These are phyloP conservation scores for Eulithis prunata DNA, from an alignment of 2,888 invertebrate species.

Conservation along the genomic window DNA sequence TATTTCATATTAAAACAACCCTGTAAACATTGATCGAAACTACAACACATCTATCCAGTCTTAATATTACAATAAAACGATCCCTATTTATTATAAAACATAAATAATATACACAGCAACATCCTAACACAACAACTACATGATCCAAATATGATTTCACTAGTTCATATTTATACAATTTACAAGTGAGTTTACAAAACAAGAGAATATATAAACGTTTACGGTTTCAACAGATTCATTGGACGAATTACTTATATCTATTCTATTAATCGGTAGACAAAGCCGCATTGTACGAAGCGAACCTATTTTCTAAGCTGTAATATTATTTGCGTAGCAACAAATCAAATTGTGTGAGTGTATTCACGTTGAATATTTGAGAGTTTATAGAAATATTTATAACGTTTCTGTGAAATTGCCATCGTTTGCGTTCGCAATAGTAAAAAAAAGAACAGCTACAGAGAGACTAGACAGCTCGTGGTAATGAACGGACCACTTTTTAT, in stretches of 20 bases:
- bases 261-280: too few species aligned
- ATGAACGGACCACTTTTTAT: conserved; percentile 3
- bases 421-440: neutral
- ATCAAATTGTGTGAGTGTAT: too few species aligned
- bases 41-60: conserved; percentile 45
- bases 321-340: too few species aligned
- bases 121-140: conserved; percentile 31
- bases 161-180: neutral
- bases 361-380: too few species aligned
- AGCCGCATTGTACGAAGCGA: too few species aligned
- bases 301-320: too few species aligned
- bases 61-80: conserved; percentile 52
- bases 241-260: neutral
- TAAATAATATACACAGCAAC: conserved; percentile 47
- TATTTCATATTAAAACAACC: conserved; percentile 9
- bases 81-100: conserved; percentile 35
- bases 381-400: neutral
- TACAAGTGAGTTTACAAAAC: neutral
- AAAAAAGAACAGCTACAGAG: conserved; percentile 29
- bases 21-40: conserved; percentile 48
- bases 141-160: conserved; percentile 11
- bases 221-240: neutral
- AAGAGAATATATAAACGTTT: neutral
- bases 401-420: neutral
- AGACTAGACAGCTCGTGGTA: conserved; percentile 33